phyloP scores from a whole-genome alignment of 2,888 invertebrate genomes.

The Xanthia togata region DNA sequence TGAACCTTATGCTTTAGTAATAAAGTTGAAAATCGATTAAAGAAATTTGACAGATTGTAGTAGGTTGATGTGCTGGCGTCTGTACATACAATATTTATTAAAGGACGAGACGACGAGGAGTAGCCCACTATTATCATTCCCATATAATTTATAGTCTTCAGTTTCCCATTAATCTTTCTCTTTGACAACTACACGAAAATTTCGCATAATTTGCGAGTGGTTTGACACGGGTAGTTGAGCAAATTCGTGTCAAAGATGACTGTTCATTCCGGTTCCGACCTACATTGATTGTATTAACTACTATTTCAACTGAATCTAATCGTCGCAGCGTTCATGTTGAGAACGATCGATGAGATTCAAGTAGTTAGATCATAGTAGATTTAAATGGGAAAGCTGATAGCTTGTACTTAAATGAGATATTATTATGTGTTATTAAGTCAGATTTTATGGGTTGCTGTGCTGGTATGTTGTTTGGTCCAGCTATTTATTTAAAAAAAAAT shows the following conservation, averaged over 20 bases:
- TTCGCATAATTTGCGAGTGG: conserved; percentile 20
- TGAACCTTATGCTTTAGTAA: no score
- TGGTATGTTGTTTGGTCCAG: background rate
- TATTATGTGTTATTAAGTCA: no score
- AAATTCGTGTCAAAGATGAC: conserved; percentile 4
- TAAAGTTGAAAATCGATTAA: no score
- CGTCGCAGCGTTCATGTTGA: background rate
- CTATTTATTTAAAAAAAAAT: background rate
- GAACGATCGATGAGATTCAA: background rate
- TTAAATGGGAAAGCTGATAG: no score
- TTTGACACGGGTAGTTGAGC: conserved; percentile 8
- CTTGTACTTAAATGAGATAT: no score
- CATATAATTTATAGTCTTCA: conserved; percentile 7
- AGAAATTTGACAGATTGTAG: no score
- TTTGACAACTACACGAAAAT: no score
- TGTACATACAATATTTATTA: background rate
- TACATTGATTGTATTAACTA: conserved; percentile 3
- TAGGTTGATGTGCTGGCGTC: no score
- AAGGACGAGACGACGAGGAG: no score
- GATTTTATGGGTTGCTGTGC: no score
- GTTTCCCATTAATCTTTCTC: conserved; percentile 29
- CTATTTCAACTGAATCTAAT: background rate
- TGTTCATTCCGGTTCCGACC: conserved; percentile 10
- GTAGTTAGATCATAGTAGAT: background rate
- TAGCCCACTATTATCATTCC: no score